Percentiles rank a stretch among this genome's conserved stretches.
phyloP scores from a whole-genome alignment of 1,140 invertebrate species.

The Drosophila busckii region DNA sequence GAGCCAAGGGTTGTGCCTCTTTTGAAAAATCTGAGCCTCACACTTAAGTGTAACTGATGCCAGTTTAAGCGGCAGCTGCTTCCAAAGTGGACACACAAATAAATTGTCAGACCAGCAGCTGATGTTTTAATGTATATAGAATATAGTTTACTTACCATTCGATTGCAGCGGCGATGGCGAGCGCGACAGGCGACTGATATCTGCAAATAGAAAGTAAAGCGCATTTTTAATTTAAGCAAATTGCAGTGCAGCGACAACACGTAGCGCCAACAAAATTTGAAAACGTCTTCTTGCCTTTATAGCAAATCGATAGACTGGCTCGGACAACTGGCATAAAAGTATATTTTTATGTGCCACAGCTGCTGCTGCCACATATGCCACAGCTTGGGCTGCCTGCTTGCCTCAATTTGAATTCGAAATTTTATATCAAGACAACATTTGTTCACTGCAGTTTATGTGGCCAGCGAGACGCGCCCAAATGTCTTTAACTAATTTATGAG shows the following conservation, averaged over 20 bases:
- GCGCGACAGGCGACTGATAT: slow-evolving; percentile 75
- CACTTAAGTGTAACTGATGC: slow-evolving; percentile 68
- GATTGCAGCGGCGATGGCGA: slow-evolving; percentile 77
- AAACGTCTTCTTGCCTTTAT: too few species aligned
- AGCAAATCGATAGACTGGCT: slow-evolving; percentile 49
- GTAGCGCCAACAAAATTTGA: slow-evolving; percentile 39
- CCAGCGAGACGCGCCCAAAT: background rate
- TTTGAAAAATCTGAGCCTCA: slow-evolving; percentile 48
- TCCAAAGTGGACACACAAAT: slow-evolving; percentile 59
- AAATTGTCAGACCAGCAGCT: slow-evolving; percentile 64
- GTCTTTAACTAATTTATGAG: slow-evolving; percentile 48
- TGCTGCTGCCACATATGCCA: slow-evolving; percentile 22
- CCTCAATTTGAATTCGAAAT: slow-evolving; percentile 55
- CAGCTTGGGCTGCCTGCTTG: background rate
- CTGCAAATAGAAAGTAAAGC: slow-evolving; percentile 52
- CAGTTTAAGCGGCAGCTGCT: slow-evolving; percentile 65
- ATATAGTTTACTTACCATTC: slow-evolving; percentile 65
- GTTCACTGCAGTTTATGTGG: slow-evolving; percentile 36
- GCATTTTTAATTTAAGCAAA: slow-evolving; percentile 1
- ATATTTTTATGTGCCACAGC: slow-evolving; percentile 70
- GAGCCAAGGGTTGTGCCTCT: slow-evolving; percentile 53
- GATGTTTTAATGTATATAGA: slow-evolving; percentile 35
- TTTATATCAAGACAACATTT: slow-evolving; percentile 30
- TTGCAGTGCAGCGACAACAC: slow-evolving; percentile 22
- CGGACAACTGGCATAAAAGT: slow-evolving; percentile 65